Evolutionary conservation across 2,113 vertebrate genomes (phyloP).

Genomic region (human (Homo sapiens)): DNA sequence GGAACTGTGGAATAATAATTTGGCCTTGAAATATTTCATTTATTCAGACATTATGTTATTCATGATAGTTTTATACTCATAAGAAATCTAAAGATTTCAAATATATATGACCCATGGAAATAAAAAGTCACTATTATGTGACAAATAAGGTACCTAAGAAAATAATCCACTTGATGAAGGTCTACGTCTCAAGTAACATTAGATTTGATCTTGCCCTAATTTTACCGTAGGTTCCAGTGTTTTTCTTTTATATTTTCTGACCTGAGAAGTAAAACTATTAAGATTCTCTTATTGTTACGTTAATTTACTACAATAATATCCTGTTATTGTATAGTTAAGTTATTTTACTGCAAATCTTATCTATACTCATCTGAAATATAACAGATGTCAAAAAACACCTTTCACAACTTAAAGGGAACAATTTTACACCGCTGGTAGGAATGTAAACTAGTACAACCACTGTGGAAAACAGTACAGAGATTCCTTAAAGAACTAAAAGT

Average conservation of each 20-base stretch:
- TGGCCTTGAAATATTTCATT: background rate
- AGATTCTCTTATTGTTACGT: background rate
- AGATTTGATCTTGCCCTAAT: background rate
- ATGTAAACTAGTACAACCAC: too few species aligned
- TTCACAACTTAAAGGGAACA: background rate
- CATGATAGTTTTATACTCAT: background rate
- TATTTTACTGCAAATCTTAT: background rate
- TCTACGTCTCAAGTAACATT: background rate
- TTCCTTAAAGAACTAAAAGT: too few species aligned
- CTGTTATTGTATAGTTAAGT: background rate
- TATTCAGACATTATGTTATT: background rate
- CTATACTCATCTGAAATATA: background rate
- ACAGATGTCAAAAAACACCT: background rate
- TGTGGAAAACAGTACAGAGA: too few species aligned
- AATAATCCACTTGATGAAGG: background rate
- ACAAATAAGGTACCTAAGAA: background rate
- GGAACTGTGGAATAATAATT: background rate
- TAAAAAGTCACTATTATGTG: background rate
- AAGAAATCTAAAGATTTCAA: background rate
- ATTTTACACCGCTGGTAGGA: too few species aligned
- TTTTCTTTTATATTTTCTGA: background rate
- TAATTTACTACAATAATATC: background rate
- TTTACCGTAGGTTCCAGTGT: background rate
- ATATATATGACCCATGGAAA: background rate
- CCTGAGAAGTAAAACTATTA: background rate